phyloP scores from a whole-genome alignment of 1,140 invertebrate genomes.

The Cecropterus lyciades region DNA sequence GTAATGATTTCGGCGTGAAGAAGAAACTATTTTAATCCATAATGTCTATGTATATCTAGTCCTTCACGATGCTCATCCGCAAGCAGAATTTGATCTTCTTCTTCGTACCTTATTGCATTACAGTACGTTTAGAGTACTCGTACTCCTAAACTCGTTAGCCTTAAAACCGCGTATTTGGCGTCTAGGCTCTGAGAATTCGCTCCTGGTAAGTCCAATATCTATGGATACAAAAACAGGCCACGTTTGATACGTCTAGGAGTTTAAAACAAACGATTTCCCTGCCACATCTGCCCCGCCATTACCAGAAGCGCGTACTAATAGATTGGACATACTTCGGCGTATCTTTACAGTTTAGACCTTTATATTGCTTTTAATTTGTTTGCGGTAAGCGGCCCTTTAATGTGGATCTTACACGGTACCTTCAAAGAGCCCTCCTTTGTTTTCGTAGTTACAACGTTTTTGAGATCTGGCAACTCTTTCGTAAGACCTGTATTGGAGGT shows the following conservation, averaged over 20 bases:
- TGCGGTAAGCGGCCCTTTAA: conserved; percentile 68
- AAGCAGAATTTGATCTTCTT: no score
- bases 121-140: no score
- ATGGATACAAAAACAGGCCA: no score
- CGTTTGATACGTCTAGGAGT: conserved; percentile 27
- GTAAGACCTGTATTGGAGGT: conserved; percentile 45
- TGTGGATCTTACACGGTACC: conserved; percentile 60
- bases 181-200: no score
- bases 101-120: no score
- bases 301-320: conserved; percentile 53
- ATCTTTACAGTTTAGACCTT: conserved; percentile 66
- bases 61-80: no score
- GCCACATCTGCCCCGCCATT: conserved; percentile 44
- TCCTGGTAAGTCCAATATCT: no score
- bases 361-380: conserved; percentile 74
- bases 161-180: no score
- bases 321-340: conserved; percentile 61
- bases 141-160: no score
- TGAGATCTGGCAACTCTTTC: conserved; percentile 46
- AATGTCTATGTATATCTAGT: no score
- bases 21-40: no score
- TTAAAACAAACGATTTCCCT: conserved; percentile 45
- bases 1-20: no score
- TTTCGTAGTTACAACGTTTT: conserved; percentile 66
- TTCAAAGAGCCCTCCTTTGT: conserved; percentile 67